These are phyloP conservation scores for Anniella stebbinsi DNA, from an alignment of 2,797 vertebrate species.

Conservation along the genomic window DNA sequence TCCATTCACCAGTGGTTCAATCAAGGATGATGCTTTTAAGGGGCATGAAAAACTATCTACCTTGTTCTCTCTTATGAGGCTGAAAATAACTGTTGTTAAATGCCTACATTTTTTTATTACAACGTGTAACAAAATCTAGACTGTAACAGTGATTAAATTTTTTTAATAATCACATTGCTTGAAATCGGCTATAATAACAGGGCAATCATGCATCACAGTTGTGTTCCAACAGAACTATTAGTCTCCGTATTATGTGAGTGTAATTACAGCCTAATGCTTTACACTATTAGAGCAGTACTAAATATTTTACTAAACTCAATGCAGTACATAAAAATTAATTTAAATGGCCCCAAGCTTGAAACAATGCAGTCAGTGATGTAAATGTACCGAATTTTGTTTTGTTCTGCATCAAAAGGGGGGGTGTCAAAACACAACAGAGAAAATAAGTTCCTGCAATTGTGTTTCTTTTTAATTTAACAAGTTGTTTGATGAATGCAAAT, in stretches of 20 bases:
- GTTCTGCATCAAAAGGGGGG: conserved; percentile 41
- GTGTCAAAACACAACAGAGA: conserved; percentile 50
- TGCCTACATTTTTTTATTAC: conserved; percentile 65
- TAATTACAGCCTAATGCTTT: conserved; percentile 79
- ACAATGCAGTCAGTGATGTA: conserved; percentile 51
- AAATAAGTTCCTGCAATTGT: conserved; percentile 19
- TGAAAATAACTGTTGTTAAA: conserved; percentile 59
- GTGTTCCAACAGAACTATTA: conserved; percentile 74
- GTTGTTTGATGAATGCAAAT: neutral
- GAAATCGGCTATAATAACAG: conserved; percentile 73
- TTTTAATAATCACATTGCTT: conserved; percentile 77
- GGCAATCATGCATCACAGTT: conserved; percentile 74
- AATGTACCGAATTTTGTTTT: conserved; percentile 44
- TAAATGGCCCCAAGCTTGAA: conserved; percentile 68
- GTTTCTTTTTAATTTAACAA: conserved; percentile 35
- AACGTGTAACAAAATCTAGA: conserved; percentile 75
- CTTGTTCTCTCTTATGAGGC: conserved; percentile 19
- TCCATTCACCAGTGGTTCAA: neutral
- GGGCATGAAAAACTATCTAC: conserved; percentile 34
- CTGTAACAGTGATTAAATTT: conserved; percentile 74
- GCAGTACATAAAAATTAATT: conserved; percentile 75
- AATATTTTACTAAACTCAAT: conserved; percentile 79
- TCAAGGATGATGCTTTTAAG: conserved; percentile 24
- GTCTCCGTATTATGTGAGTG: conserved; percentile 63
- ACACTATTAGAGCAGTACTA: conserved; percentile 74